Evolutionary conservation across 1,140 invertebrate genomes (phyloP).

Genomic region (Chrysopa pallens): DNA sequence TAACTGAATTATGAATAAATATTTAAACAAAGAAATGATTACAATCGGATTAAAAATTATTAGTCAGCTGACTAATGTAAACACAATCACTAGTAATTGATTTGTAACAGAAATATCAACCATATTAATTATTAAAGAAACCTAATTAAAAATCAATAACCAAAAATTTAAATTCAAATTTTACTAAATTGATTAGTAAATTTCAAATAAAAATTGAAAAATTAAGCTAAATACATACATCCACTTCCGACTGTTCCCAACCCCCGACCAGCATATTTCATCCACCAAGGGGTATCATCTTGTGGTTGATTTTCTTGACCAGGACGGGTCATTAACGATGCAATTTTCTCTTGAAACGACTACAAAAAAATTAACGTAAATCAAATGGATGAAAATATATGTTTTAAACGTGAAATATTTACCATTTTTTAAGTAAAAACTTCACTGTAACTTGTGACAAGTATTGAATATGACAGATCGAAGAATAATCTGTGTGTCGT

Average conservation of each 20-base stretch:
- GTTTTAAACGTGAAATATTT: slow-evolving; percentile 10
- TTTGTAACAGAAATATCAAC: too few relatives aligned
- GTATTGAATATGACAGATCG: slow-evolving; percentile 11
- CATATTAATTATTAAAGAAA: slow-evolving; percentile 1
- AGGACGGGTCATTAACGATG: slow-evolving; percentile 53
- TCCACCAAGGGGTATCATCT: slow-evolving; percentile 74
- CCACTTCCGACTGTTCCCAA: slow-evolving; percentile 71
- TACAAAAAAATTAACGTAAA: slow-evolving; percentile 20
- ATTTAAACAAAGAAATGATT: too few relatives aligned
- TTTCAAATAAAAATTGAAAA: background rate
- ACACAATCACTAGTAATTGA: too few relatives aligned
- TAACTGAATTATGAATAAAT: too few relatives aligned
- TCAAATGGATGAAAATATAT: background rate
- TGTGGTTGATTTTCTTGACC: slow-evolving; percentile 51
- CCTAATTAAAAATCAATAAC: background rate
- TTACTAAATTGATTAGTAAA: slow-evolving; percentile 3
- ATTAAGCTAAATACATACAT: slow-evolving; percentile 32
- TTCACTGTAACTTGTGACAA: slow-evolving; percentile 13
- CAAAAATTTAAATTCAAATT: slow-evolving; percentile 3
- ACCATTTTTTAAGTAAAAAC: slow-evolving; percentile 30
- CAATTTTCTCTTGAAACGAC: slow-evolving; percentile 61
- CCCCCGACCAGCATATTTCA: slow-evolving; percentile 67
- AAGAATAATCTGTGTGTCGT: background rate
- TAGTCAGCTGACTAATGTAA: too few relatives aligned
- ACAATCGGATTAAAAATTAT: too few relatives aligned